Evolutionary conservation across 1,140 invertebrate genomes (phyloP).

Genomic region (Papilio polyxenes): DNA sequence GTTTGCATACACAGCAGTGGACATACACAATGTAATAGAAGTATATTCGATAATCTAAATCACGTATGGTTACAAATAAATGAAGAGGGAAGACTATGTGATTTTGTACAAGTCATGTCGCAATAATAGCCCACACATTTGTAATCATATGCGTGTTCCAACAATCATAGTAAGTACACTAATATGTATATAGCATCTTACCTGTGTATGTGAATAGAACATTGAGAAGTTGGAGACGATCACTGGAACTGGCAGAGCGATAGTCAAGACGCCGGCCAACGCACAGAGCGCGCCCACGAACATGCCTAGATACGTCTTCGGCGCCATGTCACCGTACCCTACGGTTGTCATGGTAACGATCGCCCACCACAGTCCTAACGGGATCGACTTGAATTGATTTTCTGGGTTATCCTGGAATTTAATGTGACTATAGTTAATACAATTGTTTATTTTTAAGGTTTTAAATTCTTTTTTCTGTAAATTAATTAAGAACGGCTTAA

Average conservation of each 20-base stretch:
- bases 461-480: background rate
- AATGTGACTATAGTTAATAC: background rate
- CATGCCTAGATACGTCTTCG: constrained; percentile 94
- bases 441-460: background rate
- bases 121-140: no score
- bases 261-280: constrained; percentile 93
- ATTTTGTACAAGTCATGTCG: no score
- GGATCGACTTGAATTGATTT: constrained; percentile 96
- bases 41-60: no score
- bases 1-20: no score
- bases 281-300: constrained; percentile 95
- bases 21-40: no score
- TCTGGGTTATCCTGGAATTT: constrained; percentile 88
- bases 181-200: constrained; percentile 60
- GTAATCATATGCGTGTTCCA: no score
- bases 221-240: constrained; percentile 97
- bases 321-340: constrained; percentile 94
- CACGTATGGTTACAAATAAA: no score
- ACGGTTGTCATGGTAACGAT: constrained; percentile 95
- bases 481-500: no score
- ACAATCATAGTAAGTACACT: background rate
- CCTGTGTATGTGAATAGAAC: constrained; percentile 96
- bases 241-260: constrained; percentile 95
- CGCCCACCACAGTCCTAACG: constrained; percentile 91
- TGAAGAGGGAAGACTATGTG: no score